Base-by-base conservation (phyloP, 2,113 vertebrate species). In the Neofelis nebulosa region DNA sequence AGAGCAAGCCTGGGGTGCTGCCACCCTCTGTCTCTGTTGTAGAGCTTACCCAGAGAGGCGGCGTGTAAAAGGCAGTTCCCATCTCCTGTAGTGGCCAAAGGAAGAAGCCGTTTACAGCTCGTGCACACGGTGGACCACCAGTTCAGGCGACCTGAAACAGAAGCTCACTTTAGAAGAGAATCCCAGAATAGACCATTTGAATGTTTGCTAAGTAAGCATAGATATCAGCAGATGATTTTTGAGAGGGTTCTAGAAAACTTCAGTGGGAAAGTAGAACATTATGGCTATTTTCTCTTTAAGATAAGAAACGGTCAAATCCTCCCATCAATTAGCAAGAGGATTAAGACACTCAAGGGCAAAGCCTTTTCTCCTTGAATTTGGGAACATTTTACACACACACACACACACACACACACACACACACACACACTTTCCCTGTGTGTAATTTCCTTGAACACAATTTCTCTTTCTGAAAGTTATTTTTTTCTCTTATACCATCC, bases 21-120 rank as follows among this genome's bases (percentile, higher is more conserved):
- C 27, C 25, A 15, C 48, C 52, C 29, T 78, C 66, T 45, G 7
- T 14, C 69, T 15, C 16, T 4, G 36, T 65, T 4, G 5, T 0
- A 11, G 73, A 52, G 69, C 99, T 99, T 98, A 99, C 99, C 99
- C 97, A 99, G 98, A 33, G 99, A 99, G 55, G 99, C 99, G 15
- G 99, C 99, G 4, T 99, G 99, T 94, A 99, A 98, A 27, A 99
- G 99, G 98, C 99, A 99, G 99, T 99, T 99, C 27, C 99, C 99
- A 25, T 99, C 99, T 18, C 99, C 99, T 0, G 99, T 99, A 10
- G 99, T 99, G 38, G 99, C 99, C 99, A 99, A 97, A 74, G 99
- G 99, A 95, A 99, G 99, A 78, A 99, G 99, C 95, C 99, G 99
- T 98, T 99, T 99, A 97, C 99, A 99, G 98, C 99, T 99, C 0